These are phyloP conservation scores for Oxystoma pomonae DNA, from an alignment of 2,888 invertebrate species.

Conservation along the genomic window DNA sequence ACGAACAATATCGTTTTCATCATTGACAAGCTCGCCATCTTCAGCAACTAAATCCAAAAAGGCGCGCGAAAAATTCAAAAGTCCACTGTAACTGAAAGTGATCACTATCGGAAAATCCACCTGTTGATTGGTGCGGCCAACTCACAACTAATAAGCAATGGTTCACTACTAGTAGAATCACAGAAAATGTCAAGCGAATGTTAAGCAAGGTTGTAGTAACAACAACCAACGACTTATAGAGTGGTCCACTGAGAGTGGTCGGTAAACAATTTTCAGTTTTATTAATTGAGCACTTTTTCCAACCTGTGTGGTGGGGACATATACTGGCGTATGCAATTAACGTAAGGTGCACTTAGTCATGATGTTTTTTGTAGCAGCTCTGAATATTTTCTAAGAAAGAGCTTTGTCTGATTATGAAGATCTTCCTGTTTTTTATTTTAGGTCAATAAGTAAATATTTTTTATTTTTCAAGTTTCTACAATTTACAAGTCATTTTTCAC, in stretches of 20 bases:
- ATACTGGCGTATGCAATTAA: too few species aligned
- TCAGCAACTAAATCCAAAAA: neutral
- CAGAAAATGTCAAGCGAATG: neutral
- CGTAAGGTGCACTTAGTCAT: too few species aligned
- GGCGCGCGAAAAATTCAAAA: neutral
- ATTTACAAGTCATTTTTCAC: too few species aligned
- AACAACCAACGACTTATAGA: neutral
- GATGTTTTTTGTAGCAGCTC: too few species aligned
- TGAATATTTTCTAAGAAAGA: neutral
- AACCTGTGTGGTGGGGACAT: neutral
- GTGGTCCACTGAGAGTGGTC: neutral
- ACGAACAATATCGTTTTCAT: constrained; percentile 25
- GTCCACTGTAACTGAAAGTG: neutral
- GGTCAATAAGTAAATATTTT: too few species aligned
- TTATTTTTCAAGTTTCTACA: too few species aligned
- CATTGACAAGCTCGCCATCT: constrained; percentile 22
- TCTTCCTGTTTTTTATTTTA: too few species aligned
- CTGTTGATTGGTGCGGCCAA: neutral
- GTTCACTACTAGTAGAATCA: neutral
- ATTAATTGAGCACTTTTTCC: neutral
- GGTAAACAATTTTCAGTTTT: neutral
- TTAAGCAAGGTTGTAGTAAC: neutral
- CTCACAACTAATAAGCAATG: neutral
- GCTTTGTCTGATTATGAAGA: neutral
- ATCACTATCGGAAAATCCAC: neutral